Evolutionary conservation across 2,113 vertebrate species (phyloP).

Genomic region (Dinomys branickii): DNA sequence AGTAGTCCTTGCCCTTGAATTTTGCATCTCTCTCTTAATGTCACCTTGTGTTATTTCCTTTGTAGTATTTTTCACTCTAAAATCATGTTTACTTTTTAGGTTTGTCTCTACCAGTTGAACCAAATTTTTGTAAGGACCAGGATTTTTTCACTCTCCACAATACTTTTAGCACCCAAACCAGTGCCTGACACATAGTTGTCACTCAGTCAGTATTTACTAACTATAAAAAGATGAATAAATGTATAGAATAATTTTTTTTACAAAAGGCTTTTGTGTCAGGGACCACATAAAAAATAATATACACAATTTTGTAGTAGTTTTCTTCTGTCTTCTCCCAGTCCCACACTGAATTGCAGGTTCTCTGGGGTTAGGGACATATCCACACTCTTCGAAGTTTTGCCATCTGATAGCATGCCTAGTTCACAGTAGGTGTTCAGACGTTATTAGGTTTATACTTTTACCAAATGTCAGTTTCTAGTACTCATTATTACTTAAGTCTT

Average conservation of each 20-base stretch:
- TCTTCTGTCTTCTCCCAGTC: not conserved
- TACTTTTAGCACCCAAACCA: not conserved
- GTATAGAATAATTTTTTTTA: not conserved
- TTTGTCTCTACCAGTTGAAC: not conserved
- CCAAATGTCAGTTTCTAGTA: not conserved
- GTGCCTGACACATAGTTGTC: not conserved
- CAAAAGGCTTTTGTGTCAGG: not conserved
- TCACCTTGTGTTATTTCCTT: not conserved
- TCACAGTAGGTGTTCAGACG: not conserved
- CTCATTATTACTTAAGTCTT: not conserved
- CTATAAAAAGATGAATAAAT: not conserved
- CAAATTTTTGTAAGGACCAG: not conserved
- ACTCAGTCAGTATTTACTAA: not conserved
- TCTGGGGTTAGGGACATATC: not conserved
- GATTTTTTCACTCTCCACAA: not conserved
- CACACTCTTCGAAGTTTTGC: not conserved
- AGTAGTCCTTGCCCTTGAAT: not conserved
- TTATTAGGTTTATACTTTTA: not conserved
- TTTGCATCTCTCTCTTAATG: not conserved
- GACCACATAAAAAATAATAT: not conserved
- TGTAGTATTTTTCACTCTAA: not conserved
- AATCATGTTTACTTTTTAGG: not conserved
- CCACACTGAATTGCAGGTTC: not conserved
- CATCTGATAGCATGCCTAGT: not conserved
- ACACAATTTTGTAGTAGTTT: not conserved